Percentiles rank a stretch among this genome's conserved stretches.
phyloP scores from a whole-genome alignment of 2,113 vertebrate genomes.

The Stegastes partitus region DNA sequence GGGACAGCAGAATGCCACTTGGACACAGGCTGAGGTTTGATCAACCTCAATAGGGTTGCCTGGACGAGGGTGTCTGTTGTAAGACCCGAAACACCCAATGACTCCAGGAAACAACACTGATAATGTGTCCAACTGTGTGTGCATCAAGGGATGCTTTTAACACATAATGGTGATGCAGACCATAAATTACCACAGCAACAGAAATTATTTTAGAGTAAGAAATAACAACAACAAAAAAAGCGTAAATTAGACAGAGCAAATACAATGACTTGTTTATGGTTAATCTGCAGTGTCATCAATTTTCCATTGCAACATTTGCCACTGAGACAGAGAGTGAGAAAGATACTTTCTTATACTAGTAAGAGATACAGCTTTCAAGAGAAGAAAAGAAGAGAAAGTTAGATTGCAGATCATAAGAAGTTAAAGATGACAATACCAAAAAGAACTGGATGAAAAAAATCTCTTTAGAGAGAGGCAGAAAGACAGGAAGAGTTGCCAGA shows the following conservation, averaged over 20 bases:
- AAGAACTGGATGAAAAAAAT: slow-evolving; percentile 4
- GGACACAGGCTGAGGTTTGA: no score
- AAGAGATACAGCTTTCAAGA: not conserved
- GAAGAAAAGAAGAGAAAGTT: slow-evolving; percentile 2
- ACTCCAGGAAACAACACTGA: no score
- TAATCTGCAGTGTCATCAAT: slow-evolving; percentile 36
- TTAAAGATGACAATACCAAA: slow-evolving; percentile 23
- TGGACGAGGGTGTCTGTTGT: no score
- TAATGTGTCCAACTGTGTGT: no score
- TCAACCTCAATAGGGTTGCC: no score
- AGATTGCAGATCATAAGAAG: not conserved
- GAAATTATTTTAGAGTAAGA: not conserved
- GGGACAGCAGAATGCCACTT: no score
- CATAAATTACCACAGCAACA: no score
- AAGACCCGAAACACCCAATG: no score
- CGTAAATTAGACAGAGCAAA: not conserved
- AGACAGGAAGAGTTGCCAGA: not conserved
- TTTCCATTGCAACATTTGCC: slow-evolving; percentile 47
- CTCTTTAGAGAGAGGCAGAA: slow-evolving; percentile 19
- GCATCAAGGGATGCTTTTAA: no score
- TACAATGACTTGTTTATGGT: not conserved
- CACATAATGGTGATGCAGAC: no score
- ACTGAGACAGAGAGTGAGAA: not conserved
- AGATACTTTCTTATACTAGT: not conserved
- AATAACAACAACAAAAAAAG: not conserved